Percentiles rank a stretch among this genome's conserved stretches.
Evolutionary conservation across 2,797 vertebrate species (phyloP).

Genomic region (Holocentrus rufus): DNA sequence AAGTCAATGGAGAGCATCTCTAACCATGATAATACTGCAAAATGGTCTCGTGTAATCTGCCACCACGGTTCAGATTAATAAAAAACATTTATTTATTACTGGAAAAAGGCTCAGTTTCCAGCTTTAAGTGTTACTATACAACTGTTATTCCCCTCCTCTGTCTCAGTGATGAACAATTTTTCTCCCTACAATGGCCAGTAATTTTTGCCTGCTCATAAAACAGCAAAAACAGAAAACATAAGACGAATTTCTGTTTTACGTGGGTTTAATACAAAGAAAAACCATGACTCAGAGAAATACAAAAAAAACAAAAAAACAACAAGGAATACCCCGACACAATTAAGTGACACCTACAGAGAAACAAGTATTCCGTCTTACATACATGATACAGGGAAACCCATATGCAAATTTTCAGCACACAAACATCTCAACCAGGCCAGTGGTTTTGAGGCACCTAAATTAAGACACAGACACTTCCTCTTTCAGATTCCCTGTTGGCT

Average conservation of each 20-base stretch:
- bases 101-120: no score
- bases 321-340: slow-evolving; percentile 40
- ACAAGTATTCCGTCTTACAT: slow-evolving; percentile 1
- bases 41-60: no score
- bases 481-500: slow-evolving; percentile 27
- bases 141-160: neutral
- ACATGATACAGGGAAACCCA: slow-evolving; percentile 38
- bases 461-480: slow-evolving; percentile 62
- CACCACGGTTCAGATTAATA: no score
- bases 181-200: slow-evolving; percentile 1
- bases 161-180: neutral
- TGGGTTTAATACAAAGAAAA: slow-evolving; percentile 18
- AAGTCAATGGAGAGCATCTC: no score
- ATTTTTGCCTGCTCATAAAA: slow-evolving; percentile 8
- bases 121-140: slow-evolving; percentile 11
- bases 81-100: slow-evolving; percentile 15
- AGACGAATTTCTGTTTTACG: neutral
- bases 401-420: slow-evolving; percentile 51
- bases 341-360: neutral
- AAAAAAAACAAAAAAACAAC: neutral
- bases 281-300: slow-evolving; percentile 34
- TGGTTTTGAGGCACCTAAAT: slow-evolving; percentile 33
- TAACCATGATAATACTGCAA: no score
- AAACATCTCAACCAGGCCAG: slow-evolving; percentile 29
- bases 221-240: neutral